Evolutionary conservation across 2,888 invertebrate genomes (phyloP), one percentile per base, ranked within the genome.

Genomic region (Aphodius granarius): DNA sequence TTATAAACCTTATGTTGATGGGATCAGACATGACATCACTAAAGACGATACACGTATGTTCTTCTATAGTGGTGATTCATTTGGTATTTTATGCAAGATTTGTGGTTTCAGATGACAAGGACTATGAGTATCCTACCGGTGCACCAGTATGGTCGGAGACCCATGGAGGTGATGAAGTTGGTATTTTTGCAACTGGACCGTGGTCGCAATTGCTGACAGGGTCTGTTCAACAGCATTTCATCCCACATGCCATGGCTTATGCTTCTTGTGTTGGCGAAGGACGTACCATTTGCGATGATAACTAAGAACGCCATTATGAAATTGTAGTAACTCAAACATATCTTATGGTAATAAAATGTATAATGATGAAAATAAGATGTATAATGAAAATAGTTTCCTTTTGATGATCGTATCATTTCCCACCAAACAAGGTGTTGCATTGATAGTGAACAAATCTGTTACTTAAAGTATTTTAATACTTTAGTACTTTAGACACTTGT

Each of bases 121-220:
- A 89, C 81, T 90, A 87, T 84, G 84, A 86, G 0, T 93, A 89
- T 81, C 93, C 94, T 0, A 86, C 93, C 0, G 85, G 91, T 0
- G 89, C 91, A 0, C 94, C 94, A 0, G 87, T 91, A 62, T 63
- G 82, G 0, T 85, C 89, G n/a, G 94, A 94, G 82, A 93, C 94
- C 0, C 94, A 94, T 81, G 94, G 93, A 0, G 94, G 94, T 0
- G 95, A 95, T 78, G 95, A 95, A 84, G 95, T 95, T 0, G 91
- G 92, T 0, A 92, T 95, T 0, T 95, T 91, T 85, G 94, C 95
- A 0, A 87, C 86, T 2, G 96, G 93, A 18, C 95, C 94, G 0
- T 93, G 94, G 93, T 88, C 94, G 0, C 95, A 96, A 83, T 88
- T 96, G 0, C 94, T 95, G 83, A 91, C 91, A 0, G 95, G 95